Percentiles rank a stretch among this genome's conserved stretches.
Conservation (phyloP, 30 jellyfish, hydroid and myxozoan species). For the Morbakka virulenta region DNA sequence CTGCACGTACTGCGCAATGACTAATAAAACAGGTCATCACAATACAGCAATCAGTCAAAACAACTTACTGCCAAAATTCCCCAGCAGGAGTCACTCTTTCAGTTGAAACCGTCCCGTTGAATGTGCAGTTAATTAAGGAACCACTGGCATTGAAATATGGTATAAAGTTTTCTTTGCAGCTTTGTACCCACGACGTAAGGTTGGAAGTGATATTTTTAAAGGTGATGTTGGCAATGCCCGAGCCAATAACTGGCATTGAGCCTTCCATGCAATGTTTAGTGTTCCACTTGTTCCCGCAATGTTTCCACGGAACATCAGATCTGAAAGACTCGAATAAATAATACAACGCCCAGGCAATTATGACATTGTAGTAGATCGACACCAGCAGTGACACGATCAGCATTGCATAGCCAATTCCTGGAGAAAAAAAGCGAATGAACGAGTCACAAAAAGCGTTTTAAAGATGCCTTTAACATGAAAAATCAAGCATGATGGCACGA, state of each 20-base stretch:
- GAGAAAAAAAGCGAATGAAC: not conserved
- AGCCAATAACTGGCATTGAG: conserved; percentile 6
- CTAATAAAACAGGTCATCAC: too few relatives aligned
- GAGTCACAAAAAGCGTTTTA: not conserved
- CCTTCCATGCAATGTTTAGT: conserved; percentile 43
- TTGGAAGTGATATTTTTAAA: conserved; percentile 15
- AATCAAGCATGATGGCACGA: too few relatives aligned
- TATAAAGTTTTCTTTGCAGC: conserved; percentile 25
- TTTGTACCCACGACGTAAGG: conserved; percentile 10
- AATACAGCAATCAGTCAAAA: too few relatives aligned
- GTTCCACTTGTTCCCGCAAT: conserved; percentile 73
- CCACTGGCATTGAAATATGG: conserved; percentile 39
- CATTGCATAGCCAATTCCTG: conserved; percentile 88
- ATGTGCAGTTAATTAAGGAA: conserved; percentile 14
- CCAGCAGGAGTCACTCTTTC: conserved; percentile 45
- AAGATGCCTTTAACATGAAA: not conserved
- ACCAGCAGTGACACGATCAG: conserved; percentile 70
- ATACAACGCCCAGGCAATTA: conserved; percentile 80
- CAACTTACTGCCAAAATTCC: conserved; percentile 67
- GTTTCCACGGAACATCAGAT: conserved; percentile 85
- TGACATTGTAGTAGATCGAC: conserved; percentile 67
- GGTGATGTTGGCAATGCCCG: conserved; percentile 38
- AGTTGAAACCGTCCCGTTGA: conserved; percentile 10
- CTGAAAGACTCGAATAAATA: conserved; percentile 77
- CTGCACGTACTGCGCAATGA: too few relatives aligned